Percentiles rank a stretch among this genome's conserved stretches.
These are phyloP conservation scores for Athetis lepigone DNA, from an alignment of 2,888 invertebrate species.

Conservation along the genomic window DNA sequence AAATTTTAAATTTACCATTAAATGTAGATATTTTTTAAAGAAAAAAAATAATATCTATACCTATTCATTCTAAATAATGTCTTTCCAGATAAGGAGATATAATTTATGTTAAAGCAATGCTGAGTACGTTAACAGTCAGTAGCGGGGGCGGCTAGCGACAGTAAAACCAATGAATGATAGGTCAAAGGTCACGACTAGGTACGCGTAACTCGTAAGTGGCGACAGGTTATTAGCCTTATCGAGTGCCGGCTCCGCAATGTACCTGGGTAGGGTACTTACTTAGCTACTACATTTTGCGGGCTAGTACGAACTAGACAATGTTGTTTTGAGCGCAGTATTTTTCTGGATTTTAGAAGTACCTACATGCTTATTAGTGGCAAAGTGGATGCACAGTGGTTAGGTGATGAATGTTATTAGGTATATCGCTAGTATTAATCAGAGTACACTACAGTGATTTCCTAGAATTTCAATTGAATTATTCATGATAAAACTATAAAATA, in stretches of 20 bases:
- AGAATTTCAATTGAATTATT: no score
- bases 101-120: constrained; percentile 19
- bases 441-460: no score
- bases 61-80: no score
- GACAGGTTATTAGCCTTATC: constrained; percentile 58
- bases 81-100: constrained; percentile 19
- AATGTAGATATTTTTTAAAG: no score
- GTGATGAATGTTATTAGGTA: no score
- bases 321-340: constrained; percentile 26
- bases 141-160: constrained; percentile 20
- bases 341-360: background rate
- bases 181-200: constrained; percentile 52
- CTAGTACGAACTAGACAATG: constrained; percentile 8
- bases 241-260: constrained; percentile 48
- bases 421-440: no score
- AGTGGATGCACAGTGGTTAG: no score
- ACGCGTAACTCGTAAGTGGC: constrained; percentile 53
- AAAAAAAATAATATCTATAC: no score
- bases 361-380: no score
- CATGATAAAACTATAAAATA: no score
- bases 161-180: constrained; percentile 51
- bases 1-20: no score
- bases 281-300: constrained; percentile 21
- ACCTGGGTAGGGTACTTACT: background rate
- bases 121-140: constrained; percentile 10